Evolutionary conservation across 2,888 invertebrate genomes (phyloP), one percentile per base, ranked within the genome.

Genomic region (Balanococcus diminutus): DNA sequence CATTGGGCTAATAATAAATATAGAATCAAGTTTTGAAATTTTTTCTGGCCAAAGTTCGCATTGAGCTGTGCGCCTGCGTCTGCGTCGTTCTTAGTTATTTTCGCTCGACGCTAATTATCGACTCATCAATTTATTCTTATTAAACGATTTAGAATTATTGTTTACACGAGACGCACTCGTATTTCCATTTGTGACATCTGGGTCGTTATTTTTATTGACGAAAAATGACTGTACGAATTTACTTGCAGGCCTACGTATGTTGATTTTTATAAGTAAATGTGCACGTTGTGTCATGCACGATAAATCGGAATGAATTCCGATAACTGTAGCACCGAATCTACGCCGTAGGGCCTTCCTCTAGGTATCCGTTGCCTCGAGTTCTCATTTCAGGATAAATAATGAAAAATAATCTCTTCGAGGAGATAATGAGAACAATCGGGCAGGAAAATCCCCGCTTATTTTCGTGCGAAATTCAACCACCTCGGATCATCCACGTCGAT

Each of bases 121-220:
- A 67, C 67, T 67, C 67, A 28, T 67, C 67, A 67, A 67, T 25
- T 56, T 16, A 67, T 5, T 67, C 16, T 28, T 28, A 67, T 67
- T 67, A 67, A 67, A 67, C 67, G 67, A 28, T 67, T 67, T 2
- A 67, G 28, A 25, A 67, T 67, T 67, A n/a, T n/a, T 67, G 67
- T 67, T 67, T 67, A 28, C 28, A 67, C 14, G 28, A 67, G 28
- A 16, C 67, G 25, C 67, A 67, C 14, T 67, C 67, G 25, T 31
- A 67, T 16, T 67, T 67, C 67, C 67, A 67, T 67, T 67, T 16
- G 67, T 16, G 67, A 67, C 28, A 67, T 67, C 28, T 67, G 28
- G 67, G 28, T 28, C 67, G 67, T 67, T 16, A 19, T 16, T 67
- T 67, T 61, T 67, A 67, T 67, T 67, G 67, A 67, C 25, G 28